Conservation (phyloP, 2,888 invertebrate species). For the Lamellibrachia columna region DNA sequence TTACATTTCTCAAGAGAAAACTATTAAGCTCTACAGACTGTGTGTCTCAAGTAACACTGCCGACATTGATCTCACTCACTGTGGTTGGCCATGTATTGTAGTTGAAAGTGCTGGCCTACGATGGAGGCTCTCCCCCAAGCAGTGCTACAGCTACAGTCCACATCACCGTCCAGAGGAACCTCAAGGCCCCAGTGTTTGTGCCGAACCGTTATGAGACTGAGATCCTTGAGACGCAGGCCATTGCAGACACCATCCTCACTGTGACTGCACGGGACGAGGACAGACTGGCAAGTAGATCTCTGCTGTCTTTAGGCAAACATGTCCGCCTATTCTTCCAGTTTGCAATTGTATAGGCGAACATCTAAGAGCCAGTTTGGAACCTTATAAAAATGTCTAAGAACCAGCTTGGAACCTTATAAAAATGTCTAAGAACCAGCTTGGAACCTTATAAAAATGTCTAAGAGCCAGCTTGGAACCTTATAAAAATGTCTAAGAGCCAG, state of each 20-base stretch:
- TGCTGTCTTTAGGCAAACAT: not conserved
- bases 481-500: too few species aligned
- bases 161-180: constrained; percentile 40
- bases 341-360: too few species aligned
- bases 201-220: constrained; percentile 34
- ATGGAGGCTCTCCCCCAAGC: constrained; percentile 51
- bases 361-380: too few species aligned
- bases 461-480: too few species aligned
- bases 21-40: not conserved
- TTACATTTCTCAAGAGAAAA: too few species aligned
- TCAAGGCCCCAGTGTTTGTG: constrained; percentile 39
- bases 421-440: too few species aligned
- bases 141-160: constrained; percentile 40
- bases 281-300: constrained; percentile 29
- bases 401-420: too few species aligned
- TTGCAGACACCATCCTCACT: constrained; percentile 38
- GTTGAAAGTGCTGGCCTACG: constrained; percentile 50
- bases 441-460: too few species aligned
- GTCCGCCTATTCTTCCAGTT: not conserved
- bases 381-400: too few species aligned
- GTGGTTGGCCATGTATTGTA: constrained; percentile 34
- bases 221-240: constrained; percentile 42
- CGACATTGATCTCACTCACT: not conserved
- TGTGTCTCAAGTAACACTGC: not conserved
- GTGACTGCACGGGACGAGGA: constrained; percentile 45